Percentiles rank a stretch among this genome's conserved stretches.
Conservation (phyloP, 2,888 invertebrate genomes). For the Archips xylosteana region DNA sequence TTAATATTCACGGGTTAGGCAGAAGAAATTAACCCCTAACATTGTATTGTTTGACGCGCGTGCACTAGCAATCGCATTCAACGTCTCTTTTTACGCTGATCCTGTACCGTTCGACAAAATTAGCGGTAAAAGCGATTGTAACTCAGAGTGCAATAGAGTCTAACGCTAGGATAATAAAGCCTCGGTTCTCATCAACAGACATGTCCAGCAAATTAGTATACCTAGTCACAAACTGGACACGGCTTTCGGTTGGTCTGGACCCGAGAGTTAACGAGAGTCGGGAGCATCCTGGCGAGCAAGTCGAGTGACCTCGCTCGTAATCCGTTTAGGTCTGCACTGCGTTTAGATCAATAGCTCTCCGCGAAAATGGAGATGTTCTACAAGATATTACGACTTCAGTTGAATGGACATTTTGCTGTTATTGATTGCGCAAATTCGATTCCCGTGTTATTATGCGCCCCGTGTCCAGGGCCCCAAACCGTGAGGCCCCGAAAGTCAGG, state of each 20-base stretch:
- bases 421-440: background rate
- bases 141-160: too few relatives aligned
- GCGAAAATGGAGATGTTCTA: constrained; percentile 22
- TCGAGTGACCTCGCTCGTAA: constrained; percentile 22
- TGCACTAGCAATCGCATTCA: too few relatives aligned
- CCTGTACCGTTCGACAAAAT: too few relatives aligned
- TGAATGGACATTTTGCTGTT: background rate
- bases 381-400: background rate
- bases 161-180: too few relatives aligned
- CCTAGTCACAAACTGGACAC: background rate
- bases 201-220: background rate
- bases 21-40: background rate
- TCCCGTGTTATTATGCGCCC: too few relatives aligned
- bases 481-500: too few relatives aligned
- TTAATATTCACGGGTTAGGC: constrained; percentile 3
- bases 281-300: constrained; percentile 8
- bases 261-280: constrained; percentile 8
- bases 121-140: too few relatives aligned
- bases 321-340: constrained; percentile 28
- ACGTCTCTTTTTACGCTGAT: too few relatives aligned
- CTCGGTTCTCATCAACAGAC: too few relatives aligned
- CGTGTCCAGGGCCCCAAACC: too few relatives aligned
- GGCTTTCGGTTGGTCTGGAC: constrained; percentile 5
- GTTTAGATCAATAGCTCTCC: constrained; percentile 30
- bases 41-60: background rate